Evolutionary conservation across 2,113 vertebrate genomes (phyloP).

Genomic region (Poicephalus gulielmi): DNA sequence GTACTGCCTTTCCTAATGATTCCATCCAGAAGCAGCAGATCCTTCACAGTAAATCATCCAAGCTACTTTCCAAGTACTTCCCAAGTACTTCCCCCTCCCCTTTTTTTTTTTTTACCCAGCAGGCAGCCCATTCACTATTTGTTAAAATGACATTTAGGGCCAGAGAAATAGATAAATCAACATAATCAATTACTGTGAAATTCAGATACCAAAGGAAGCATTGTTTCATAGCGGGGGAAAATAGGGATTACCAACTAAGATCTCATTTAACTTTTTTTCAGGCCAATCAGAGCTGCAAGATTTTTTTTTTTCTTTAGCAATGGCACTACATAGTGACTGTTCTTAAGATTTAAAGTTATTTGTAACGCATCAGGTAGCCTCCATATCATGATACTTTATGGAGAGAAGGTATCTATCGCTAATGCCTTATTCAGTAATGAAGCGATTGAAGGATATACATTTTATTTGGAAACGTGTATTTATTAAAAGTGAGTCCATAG

Average conservation of each 20-base stretch:
- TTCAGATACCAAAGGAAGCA: not conserved
- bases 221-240: not conserved
- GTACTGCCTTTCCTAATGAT: not conserved
- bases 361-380: not conserved
- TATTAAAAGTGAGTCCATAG: not conserved
- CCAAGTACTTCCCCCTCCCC: not conserved
- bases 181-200: not conserved
- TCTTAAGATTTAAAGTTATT: not conserved
- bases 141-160: not conserved
- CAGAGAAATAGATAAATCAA: not conserved
- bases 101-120: not conserved
- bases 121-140: not conserved
- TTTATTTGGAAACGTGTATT: not conserved
- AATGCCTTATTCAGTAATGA: not conserved
- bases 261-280: not conserved
- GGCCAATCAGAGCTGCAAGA: not conserved
- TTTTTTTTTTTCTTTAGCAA: not conserved
- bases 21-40: not conserved
- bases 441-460: not conserved
- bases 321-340: not conserved
- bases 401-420: not conserved
- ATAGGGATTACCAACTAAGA: not conserved
- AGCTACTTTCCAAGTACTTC: not conserved
- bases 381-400: not conserved
- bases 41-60: not conserved